Evolutionary conservation across 2,888 invertebrate genomes (phyloP), one percentile per base, ranked within the genome.

Genomic region (Ceriagrion tenellum): DNA sequence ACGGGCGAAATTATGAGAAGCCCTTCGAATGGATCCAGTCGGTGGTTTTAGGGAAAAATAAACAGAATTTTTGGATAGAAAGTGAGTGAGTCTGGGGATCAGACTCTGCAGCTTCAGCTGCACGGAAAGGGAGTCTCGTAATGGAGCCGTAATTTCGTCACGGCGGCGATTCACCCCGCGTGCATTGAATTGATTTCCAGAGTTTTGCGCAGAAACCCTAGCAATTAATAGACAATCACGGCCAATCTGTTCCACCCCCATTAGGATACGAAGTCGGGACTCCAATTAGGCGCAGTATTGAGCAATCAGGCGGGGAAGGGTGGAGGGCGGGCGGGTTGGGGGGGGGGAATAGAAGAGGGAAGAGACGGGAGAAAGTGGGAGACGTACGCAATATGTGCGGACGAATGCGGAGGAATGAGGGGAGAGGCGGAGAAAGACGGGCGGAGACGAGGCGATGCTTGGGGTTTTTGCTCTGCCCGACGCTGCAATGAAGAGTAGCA

Each of bases 141-240:
- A 81, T 81, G 81, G 81, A 81, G n/a, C 12, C 35, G 35, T 81
- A 81, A 81, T 35, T 81, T 30, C n/a, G 81, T 81, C 81, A 81
- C 81, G 35, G 81, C 81, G 81, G 81, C 81, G 30, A 81, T 81
- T 81, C 81, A 81, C 81, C 81, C 69, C 26, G n/a, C 69, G 35
- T 81, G 81, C 81, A 81, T 30, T 81, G 35, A 35, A 81, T 81
- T 81, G 81, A 81, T 35, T 81, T 35, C 35, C 30, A 16, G 81
- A 81, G 81, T 81, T 81, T 81, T 81, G 35, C 81, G 81, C 35
- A 81, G 81, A 81, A 81, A 81, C 81, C 81, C 81, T 81, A 81
- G 81, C 81, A 81, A 81, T 81, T 81, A 81, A 81, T 81, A 81
- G 81, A 81, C 81, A 81, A 81, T 81, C 81, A 81, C 81, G 81